Percentiles rank a stretch among this genome's conserved stretches.
Conservation (phyloP, 2,888 invertebrate species). For the Slavum lentiscoides region DNA sequence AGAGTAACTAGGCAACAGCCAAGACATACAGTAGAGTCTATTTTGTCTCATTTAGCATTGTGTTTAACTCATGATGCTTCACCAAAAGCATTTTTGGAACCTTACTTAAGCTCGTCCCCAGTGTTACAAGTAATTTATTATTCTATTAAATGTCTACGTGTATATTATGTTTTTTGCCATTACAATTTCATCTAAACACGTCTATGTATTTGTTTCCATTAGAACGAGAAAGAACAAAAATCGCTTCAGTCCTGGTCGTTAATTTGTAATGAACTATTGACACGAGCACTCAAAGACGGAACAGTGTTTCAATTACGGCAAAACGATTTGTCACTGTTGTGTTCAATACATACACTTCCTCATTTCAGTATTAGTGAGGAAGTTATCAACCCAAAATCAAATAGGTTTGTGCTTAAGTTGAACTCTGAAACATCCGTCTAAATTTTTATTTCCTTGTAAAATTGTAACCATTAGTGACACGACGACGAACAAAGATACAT, state of each 20-base stretch:
- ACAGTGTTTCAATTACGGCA: slow-evolving; percentile 89
- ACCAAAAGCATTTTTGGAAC: slow-evolving; percentile 92
- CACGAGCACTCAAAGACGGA: slow-evolving; percentile 80
- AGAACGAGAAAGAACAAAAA: slow-evolving; percentile 77
- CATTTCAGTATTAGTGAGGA: slow-evolving; percentile 95
- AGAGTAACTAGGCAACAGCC: slow-evolving; percentile 95
- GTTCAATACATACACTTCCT: slow-evolving; percentile 82
- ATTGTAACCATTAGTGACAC: slow-evolving; percentile 6
- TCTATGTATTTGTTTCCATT: slow-evolving; percentile 52
- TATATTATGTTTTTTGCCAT: too few relatives aligned
- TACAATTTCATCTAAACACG: too few relatives aligned
- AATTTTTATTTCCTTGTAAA: slow-evolving; percentile 59
- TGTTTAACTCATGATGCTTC: slow-evolving; percentile 93
- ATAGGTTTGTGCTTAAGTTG: slow-evolving; percentile 89
- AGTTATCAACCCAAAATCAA: slow-evolving; percentile 92
- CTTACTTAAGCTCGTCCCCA: slow-evolving; percentile 84
- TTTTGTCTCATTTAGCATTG: slow-evolving; percentile 84
- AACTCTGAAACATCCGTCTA: slow-evolving; percentile 97
- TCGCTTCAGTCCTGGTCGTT: slow-evolving; percentile 94
- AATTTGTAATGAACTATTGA: slow-evolving; percentile 88
- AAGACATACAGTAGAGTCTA: slow-evolving; percentile 90
- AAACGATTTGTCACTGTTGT: slow-evolving; percentile 88
- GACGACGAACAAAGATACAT: slow-evolving; percentile 25
- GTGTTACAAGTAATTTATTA: slow-evolving; percentile 67
- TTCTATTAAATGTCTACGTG: background rate